Base-by-base conservation (phyloP, 2,888 invertebrate species). In the Eupsilia transversa region DNA sequence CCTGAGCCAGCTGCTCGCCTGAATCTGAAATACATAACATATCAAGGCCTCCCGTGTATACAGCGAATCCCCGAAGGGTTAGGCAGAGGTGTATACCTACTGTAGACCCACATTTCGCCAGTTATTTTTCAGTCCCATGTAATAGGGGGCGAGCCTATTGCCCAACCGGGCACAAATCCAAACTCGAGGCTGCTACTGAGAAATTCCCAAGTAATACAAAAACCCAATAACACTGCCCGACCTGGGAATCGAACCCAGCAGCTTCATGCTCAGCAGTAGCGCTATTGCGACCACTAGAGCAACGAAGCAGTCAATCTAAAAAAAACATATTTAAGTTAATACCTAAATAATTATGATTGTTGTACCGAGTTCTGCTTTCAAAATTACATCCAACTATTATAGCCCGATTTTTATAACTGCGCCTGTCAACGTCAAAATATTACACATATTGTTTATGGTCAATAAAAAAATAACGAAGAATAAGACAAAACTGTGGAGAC, bases 1-100 rank as follows among this genome's bases (percentile, higher is more conserved):
- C 96, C 78, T 96, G 96, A 0, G 95, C 85, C 68, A 96, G 75
- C 49, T 88, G 86, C 5, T 85, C 90, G 0, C 78, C 75, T 27
- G 87, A 49, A 46, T 84, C 88, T 86, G n/a, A 4, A 72, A 60
- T 0, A 43, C 10, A 30, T 30, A 23, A 9, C 30, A 33, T 12
- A 57, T 10, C n/a, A n/a, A n/a, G n/a, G n/a, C n/a, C n/a, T n/a
- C n/a, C n/a, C n/a, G n/a, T n/a, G n/a, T n/a, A n/a, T n/a, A n/a
- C n/a, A n/a, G n/a, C n/a, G n/a, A n/a, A n/a, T 57, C 12, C 3
- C 5, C 20, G 10, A 12, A 57, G 12, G 10, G 20, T 5, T 20
- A 54, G 12, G n/a, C 5, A 54, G 27, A 14, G 14, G 27, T 23
- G 46, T n/a, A 52, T 52, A 56, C 30, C 20, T 30, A 30, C 4